Evolutionary conservation across 2,113 vertebrate genomes (phyloP), one percentile per base, ranked within the genome.

Genomic region (Onychostoma macrolepis): DNA sequence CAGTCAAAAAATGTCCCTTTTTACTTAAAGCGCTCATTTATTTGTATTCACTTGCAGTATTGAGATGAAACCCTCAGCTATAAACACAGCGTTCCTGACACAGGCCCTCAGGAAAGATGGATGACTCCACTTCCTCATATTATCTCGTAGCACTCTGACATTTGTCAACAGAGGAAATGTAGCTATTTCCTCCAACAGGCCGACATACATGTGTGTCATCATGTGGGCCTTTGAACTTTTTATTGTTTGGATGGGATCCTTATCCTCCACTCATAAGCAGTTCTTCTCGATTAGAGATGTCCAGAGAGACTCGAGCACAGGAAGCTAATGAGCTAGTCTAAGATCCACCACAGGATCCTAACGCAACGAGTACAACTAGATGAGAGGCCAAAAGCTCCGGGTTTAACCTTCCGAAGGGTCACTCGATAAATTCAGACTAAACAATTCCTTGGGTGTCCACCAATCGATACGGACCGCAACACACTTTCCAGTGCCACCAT

Each of bases 391-490:
- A 93, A 91, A 93, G 92, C 95, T n/a, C 76, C 95, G 95, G 94
- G 95, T 96, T 97, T 97, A 97, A 98, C 97, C 97, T 96, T 75
- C 95, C 90, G 28, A 92, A 92, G 96, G 96, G 96, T 96, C 96
- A 95, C 93, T 94, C 95, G 94, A 97, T 95, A 97, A 97, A 97
- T 97, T 95, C 95, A 92, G 96, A 95, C 93, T 96, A 94, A 97
- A 96, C 96, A 96, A 97, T 96, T 80, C 84, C 33, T 48, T n/a
- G 30, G 12, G 21, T 75, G 88, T 88, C 83, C 88, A 85, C 72
- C 91, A 92, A 94, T 94, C 93, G 90, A 93, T 94, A 94, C 53
- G 63, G 89, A 85, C 87, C 89, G 74, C 88, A 89, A 90, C 65
- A 58, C 87, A 95, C 91, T 72, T 90, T 95, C 96, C 96, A 96